Conservation (phyloP, 2,888 invertebrate species). For the Boloria euphrosyne region DNA sequence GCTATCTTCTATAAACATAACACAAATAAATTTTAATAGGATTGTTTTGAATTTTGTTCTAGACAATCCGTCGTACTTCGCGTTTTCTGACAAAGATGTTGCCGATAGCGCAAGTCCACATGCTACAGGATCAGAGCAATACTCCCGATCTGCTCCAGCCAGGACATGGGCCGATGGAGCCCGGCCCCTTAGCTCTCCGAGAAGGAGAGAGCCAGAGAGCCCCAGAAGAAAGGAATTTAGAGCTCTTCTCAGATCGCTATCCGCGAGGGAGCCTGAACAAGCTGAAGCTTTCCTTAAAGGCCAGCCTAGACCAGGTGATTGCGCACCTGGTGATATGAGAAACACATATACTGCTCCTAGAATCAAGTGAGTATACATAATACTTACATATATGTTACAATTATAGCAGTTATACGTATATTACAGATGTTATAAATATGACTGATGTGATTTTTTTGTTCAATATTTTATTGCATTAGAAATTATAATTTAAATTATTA, state of each 20-base stretch:
- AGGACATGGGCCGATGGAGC: conserved; percentile 79
- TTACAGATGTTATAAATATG: not conserved
- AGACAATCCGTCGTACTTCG: conserved; percentile 92
- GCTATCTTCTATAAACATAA: not conserved
- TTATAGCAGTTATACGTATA: not conserved
- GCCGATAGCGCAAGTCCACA: conserved; percentile 58
- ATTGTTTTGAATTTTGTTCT: conserved; percentile 58
- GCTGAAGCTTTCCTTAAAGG: conserved; percentile 86
- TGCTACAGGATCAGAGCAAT: conserved; percentile 77
- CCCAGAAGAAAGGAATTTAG: conserved; percentile 80
- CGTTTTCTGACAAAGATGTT: conserved; percentile 81
- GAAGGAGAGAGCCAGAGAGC: conserved; percentile 69
- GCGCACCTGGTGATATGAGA: conserved; percentile 81
- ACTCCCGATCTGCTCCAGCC: conserved; percentile 86
- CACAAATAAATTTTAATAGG: not conserved
- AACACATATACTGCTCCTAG: conserved; percentile 74
- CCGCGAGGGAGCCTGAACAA: conserved; percentile 84
- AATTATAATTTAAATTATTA: too few species aligned
- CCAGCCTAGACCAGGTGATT: conserved; percentile 86
- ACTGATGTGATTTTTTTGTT: not conserved
- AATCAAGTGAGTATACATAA: conserved; percentile 61
- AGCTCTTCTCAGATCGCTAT: conserved; percentile 84
- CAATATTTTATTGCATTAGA: not conserved
- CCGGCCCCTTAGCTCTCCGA: conserved; percentile 66
- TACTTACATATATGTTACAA: not conserved